phyloP scores from a whole-genome alignment of 1,140 invertebrate species.

The Drosophila kanapiae region DNA sequence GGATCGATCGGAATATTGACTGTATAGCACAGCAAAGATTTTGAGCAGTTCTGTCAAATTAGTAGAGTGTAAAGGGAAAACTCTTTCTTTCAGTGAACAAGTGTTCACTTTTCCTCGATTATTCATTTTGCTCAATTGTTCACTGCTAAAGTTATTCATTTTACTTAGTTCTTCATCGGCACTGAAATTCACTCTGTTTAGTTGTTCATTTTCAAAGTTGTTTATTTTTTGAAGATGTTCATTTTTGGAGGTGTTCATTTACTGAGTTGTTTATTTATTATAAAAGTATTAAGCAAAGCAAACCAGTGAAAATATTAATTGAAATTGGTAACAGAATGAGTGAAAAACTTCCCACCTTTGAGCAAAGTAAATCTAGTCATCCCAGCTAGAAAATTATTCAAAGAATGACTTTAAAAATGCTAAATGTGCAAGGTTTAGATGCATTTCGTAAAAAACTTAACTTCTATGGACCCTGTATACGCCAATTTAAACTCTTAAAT shows the following conservation, averaged over 20 bases:
- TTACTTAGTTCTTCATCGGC: not conserved
- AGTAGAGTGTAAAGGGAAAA: too few species aligned
- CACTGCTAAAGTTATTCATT: not conserved
- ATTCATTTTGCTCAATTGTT: not conserved
- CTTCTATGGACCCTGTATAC: not conserved
- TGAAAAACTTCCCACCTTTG: not conserved
- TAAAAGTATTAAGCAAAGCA: not conserved
- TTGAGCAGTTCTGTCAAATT: conserved; percentile 7
- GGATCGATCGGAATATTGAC: conserved; percentile 13
- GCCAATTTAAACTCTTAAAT: not conserved
- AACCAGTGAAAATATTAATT: not conserved
- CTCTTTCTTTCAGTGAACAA: not conserved
- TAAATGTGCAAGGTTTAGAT: not conserved
- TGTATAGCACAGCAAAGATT: conserved; percentile 46
- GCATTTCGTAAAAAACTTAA: not conserved
- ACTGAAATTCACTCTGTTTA: not conserved
- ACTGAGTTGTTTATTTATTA: not conserved
- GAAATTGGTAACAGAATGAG: not conserved
- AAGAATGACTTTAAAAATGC: not conserved
- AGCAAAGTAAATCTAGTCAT: not conserved
- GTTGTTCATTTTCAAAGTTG: not conserved
- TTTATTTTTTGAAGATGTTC: not conserved
- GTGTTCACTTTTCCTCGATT: not conserved
- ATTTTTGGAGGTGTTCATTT: not conserved
- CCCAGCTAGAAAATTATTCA: not conserved